A percentile compares a stretch with the other conserved stretches of the same genome.
Conservation (phyloP, 2,797 vertebrate genomes). For the Propithecus deckenii region DNA sequence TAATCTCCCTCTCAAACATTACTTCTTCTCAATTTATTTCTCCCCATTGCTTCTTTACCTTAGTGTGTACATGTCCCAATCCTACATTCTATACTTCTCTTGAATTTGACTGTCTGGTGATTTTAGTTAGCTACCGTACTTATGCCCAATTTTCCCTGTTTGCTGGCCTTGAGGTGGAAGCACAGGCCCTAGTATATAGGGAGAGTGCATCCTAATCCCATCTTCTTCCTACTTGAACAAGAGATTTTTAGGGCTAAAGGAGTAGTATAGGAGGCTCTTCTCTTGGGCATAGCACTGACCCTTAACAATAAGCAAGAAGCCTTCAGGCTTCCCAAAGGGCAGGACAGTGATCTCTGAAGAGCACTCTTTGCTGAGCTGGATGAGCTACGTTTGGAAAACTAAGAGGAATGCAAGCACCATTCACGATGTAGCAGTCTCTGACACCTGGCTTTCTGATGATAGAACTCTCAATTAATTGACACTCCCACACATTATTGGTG, state of each 20-base stretch:
- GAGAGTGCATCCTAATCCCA: not conserved
- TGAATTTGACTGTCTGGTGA: not conserved
- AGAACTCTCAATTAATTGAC: not conserved
- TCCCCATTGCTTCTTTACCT: not conserved
- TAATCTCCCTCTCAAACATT: not conserved
- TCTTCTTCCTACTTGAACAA: constrained; percentile 31
- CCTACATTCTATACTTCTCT: not conserved
- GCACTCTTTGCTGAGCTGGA: not conserved
- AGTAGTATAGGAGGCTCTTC: not conserved
- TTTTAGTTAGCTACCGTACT: not conserved
- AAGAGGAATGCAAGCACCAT: constrained; percentile 22
- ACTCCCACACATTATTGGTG: not conserved
- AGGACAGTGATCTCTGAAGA: constrained; percentile 1
- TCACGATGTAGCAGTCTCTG: constrained; percentile 7
- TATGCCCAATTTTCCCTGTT: not conserved
- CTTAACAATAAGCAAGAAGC: constrained; percentile 14
- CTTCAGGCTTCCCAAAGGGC: not conserved
- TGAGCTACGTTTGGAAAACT: not conserved
- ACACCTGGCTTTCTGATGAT: constrained; percentile 42
- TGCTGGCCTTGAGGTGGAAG: not conserved
- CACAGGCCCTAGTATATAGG: not conserved
- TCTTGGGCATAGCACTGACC: not conserved
- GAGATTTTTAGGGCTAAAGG: not conserved
- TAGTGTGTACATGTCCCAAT: not conserved
- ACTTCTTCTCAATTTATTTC: not conserved